Base-by-base conservation (phyloP, 2,113 vertebrate species). In the Clarias gariepinus region DNA sequence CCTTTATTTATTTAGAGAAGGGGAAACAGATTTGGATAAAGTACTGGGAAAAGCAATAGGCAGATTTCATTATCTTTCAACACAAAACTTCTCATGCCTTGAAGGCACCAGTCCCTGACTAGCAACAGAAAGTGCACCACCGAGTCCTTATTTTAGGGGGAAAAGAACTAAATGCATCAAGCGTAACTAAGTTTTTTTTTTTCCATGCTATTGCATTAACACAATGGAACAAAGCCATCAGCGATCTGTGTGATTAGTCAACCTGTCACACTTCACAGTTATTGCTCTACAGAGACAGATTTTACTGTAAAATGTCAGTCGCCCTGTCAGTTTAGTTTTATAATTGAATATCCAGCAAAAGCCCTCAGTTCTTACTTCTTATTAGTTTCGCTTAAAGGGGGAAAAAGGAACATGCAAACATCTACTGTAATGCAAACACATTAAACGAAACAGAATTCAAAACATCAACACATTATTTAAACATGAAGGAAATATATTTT, bases 191-290 rank as follows among this genome's bases (percentile, higher is more conserved):
- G 60, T 85, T 30, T 71, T 61, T 73, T 36, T 11, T 60, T 61
- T 81, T 25, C 25, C 57, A 82, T 85, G 60, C 78, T 25, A 3
- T 61, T 61, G 78, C 76, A 87, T 86, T 84, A 87, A 88, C 30
- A 83, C 60, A 71, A 57, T 33, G 60, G 79, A 85, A 83, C 41
- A 82, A 71, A 85, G 74, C 68, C 81, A 68, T 69, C 21, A 68
- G 71, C 52, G 64, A 87, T 91, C 53, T 83, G 81, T 74, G 58
- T 36, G 86, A 91, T 90, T 86, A 76, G 89, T 87, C 83, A 85
- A 86, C 83, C 84, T 90, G 90, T 85, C 87, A 76, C 69, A 80
- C 68, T 69, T 88, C 86, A 85, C 64, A 73, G 86, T 83, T 84
- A 80, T 55, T 87, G 89, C 86, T 87, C 86, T 86, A 21, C 58